Evolutionary conservation across 2,888 invertebrate species (phyloP).

Genomic region (Pachycephus smyrnensis): DNA sequence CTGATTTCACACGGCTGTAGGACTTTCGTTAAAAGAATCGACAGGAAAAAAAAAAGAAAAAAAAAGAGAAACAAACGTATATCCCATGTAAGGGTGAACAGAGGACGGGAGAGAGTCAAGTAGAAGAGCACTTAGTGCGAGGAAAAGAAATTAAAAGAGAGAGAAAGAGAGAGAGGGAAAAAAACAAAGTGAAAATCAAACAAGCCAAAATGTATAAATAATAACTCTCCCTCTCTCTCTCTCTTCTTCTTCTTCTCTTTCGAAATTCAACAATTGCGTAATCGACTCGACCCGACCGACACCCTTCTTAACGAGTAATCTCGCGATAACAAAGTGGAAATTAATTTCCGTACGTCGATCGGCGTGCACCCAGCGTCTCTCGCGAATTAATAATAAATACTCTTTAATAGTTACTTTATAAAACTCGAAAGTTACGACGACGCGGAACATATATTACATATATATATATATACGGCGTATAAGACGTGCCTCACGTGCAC

Average conservation of each 20-base stretch:
- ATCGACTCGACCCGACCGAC: background rate
- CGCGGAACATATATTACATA: conserved; percentile 4
- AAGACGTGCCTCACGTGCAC: background rate
- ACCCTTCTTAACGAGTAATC: too few species aligned
- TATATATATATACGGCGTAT: background rate
- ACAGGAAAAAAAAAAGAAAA: too few species aligned
- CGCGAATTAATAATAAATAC: conserved; percentile 58
- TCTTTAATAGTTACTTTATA: conserved; percentile 50
- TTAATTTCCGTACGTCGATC: conserved; percentile 28
- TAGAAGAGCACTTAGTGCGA: too few species aligned
- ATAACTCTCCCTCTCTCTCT: background rate
- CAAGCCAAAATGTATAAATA: conserved; percentile 6
- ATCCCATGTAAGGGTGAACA: too few species aligned
- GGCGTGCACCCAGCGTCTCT: conserved; percentile 52
- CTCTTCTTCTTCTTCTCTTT: background rate
- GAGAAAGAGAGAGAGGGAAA: too few species aligned
- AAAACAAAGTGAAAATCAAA: background rate
- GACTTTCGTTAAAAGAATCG: too few species aligned
- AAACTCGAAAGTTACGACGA: conserved; percentile 51
- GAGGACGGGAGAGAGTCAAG: too few species aligned
- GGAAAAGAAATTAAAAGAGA: too few species aligned
- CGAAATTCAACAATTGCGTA: background rate
- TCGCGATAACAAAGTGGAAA: background rate
- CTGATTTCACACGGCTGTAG: too few species aligned
- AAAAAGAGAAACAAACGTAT: too few species aligned